Evolutionary conservation across 2,113 vertebrate genomes (phyloP), one percentile per base, ranked within the genome.

Genomic region (Pelecanus crispus): DNA sequence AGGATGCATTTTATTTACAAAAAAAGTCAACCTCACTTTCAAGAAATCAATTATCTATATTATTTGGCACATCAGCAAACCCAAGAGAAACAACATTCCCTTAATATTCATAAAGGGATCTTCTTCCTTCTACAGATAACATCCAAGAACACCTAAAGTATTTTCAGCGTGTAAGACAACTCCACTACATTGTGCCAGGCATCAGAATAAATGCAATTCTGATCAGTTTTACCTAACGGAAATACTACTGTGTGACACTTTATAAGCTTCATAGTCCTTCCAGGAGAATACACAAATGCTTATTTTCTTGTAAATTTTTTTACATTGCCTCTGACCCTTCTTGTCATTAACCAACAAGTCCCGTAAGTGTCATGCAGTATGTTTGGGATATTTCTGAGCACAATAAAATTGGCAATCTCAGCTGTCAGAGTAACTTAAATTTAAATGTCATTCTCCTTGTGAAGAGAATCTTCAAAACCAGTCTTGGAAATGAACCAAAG

Each of bases 71-170:
- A 55, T 50, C 61, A 53, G 20, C 38, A 49, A 42, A 68, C n/a
- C 10, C 7, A 2, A 66, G 9, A 61, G 32, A 84, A 86, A n/a
- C 17, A 82, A 25, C 5, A 6, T 10, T 20, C 8, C 1, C 17
- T 72, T 32, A 52, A 52, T 38, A 80, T 31, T 92, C 11, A 72
- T 42, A 47, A 77, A 72, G 15, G 9, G 10, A 16, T 55, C 32
- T 52, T 85, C n/a, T 58, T 55, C 45, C 28, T 77, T 78, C 25
- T 52, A 24, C 16, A 58, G 25, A 22, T 21, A 34, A 72, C 1
- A 0, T 7, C 40, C 0, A 1, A 22, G 18, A 82, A n/a, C 5
- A 11, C 5, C 4, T 4, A 19, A 40, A 1, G 0, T 21, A 50
- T 52, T 84, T 72, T 61, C 15, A 13, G 19, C 1, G 10, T 45